Conservation (phyloP, 2,113 vertebrate genomes). For the Neodontobutis hainanensis region DNA sequence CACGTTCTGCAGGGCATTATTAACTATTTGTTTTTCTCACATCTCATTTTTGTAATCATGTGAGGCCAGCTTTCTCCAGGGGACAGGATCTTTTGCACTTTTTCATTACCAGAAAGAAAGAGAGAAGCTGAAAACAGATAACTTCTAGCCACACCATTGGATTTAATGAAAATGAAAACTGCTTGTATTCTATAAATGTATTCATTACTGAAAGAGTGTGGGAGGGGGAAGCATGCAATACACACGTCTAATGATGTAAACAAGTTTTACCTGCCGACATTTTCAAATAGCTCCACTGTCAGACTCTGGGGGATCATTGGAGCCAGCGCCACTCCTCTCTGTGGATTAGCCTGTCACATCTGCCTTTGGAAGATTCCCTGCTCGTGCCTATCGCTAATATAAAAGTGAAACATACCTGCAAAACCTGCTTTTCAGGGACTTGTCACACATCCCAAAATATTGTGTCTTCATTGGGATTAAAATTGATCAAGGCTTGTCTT, state of each 20-base stretch:
- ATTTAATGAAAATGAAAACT: slow-evolving; percentile 20
- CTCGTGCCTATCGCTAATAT: slow-evolving; percentile 45
- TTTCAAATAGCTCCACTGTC: slow-evolving; percentile 38
- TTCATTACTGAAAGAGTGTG: not conserved
- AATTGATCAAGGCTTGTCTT: slow-evolving; percentile 49
- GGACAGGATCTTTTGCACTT: slow-evolving; percentile 24
- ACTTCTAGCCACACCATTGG: not conserved
- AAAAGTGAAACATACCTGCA: slow-evolving; percentile 43
- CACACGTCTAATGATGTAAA: slow-evolving; percentile 52
- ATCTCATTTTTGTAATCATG: slow-evolving; percentile 61
- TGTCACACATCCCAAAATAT: slow-evolving; percentile 54
- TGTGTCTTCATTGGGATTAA: slow-evolving; percentile 32
- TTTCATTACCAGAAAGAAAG: slow-evolving; percentile 36
- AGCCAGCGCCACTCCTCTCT: slow-evolving; percentile 39
- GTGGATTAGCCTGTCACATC: slow-evolving; percentile 63
- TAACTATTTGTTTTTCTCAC: slow-evolving; percentile 63
- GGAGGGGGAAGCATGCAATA: slow-evolving; percentile 2
- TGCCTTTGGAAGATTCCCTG: slow-evolving; percentile 46
- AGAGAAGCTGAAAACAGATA: not conserved
- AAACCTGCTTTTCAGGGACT: slow-evolving; percentile 32
- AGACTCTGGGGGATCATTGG: slow-evolving; percentile 24
- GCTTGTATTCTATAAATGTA: too few relatives aligned
- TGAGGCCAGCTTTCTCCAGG: slow-evolving; percentile 55
- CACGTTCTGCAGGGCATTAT: slow-evolving; percentile 53
- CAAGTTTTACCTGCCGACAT: slow-evolving; percentile 45